phyloP scores from a whole-genome alignment of 2,797 vertebrate species.

The Phaenicophaeus curvirostris region DNA sequence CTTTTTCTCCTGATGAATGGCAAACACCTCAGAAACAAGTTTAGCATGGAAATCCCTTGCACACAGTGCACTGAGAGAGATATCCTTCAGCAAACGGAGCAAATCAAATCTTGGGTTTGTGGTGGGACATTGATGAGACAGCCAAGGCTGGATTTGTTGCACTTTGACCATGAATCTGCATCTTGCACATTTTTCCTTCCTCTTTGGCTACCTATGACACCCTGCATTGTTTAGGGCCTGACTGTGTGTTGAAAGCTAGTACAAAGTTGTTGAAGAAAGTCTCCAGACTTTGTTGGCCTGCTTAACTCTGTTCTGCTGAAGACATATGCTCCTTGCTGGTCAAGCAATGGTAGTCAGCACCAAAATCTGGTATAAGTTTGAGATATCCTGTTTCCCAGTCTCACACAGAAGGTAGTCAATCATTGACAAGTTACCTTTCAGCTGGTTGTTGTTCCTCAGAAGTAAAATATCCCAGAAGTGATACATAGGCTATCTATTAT shows the following conservation, averaged over 20 bases:
- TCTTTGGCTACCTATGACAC: not conserved
- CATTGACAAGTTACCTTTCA: too few species aligned
- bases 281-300: too few species aligned
- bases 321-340: too few species aligned
- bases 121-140: not conserved
- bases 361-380: too few species aligned
- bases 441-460: too few species aligned
- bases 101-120: not conserved
- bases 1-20: not conserved
- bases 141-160: not conserved
- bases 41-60: not conserved
- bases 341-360: too few species aligned
- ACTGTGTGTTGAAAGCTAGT: not conserved
- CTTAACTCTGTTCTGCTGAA: too few species aligned
- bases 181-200: not conserved
- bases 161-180: fast-evolving
- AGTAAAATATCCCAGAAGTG: too few species aligned
- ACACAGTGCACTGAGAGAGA: fast-evolving
- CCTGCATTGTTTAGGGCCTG: not conserved
- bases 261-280: not conserved
- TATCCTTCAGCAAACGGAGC: not conserved
- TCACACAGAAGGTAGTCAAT: too few species aligned
- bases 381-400: too few species aligned
- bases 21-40: not conserved
- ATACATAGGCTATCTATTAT: too few species aligned